These are phyloP conservation scores for Tribolium madens DNA, from an alignment of 1,140 invertebrate genomes.

Conservation along the genomic window DNA sequence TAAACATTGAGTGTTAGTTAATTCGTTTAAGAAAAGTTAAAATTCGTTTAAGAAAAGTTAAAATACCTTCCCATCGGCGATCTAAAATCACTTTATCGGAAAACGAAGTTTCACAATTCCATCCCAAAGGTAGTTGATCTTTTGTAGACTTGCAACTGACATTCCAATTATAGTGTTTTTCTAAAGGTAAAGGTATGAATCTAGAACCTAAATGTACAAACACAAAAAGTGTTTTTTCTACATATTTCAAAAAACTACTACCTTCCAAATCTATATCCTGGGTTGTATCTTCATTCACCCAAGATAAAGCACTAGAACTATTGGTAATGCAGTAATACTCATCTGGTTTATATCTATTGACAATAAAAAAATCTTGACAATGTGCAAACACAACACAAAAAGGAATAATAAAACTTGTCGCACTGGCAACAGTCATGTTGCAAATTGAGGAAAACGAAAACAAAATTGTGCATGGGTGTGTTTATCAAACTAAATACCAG, in stretches of 20 bases:
- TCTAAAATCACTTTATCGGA: background rate
- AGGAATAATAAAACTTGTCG: background rate
- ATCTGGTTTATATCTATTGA: background rate
- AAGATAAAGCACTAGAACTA: background rate
- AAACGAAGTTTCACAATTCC: background rate
- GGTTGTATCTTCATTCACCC: background rate
- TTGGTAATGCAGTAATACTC: background rate
- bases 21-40: background rate
- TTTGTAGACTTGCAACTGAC: no score
- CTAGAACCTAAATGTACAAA: no score
- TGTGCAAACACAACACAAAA: background rate
- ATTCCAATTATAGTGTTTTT: no score
- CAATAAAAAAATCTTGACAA: background rate
- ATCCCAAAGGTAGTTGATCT: no score
- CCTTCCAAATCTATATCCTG: background rate
- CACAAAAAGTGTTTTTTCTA: no score
- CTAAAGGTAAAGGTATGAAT: no score
- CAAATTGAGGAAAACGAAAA: background rate
- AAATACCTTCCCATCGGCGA: slow-evolving; percentile 6
- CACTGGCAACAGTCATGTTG: background rate
- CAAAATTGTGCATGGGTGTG: no score
- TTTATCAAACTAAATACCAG: no score
- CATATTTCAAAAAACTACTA: background rate
- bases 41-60: background rate
- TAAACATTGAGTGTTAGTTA: background rate